Evolutionary conservation across 2,797 vertebrate genomes (phyloP).

Genomic region (Discoglossus pictus): DNA sequence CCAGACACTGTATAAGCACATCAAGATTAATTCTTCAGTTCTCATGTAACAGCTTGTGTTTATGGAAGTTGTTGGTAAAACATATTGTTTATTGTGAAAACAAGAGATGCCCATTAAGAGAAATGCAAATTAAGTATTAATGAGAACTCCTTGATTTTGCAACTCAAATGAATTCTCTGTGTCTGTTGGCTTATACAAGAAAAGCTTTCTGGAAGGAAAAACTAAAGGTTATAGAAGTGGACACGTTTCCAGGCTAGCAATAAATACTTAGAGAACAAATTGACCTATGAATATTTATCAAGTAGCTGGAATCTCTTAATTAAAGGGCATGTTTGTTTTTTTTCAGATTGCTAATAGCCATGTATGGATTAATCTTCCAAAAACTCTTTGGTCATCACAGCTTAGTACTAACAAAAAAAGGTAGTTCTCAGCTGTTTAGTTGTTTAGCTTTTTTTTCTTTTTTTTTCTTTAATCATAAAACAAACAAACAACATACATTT

Average conservation of each 20-base stretch:
- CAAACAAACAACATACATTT: no score
- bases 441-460: background rate
- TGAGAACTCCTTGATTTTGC: constrained; percentile 6
- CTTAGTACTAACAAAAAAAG: background rate
- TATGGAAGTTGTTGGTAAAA: constrained; percentile 43
- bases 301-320: constrained; percentile 53
- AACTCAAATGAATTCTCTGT: constrained; percentile 9
- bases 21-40: constrained; percentile 39
- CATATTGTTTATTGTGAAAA: constrained; percentile 45
- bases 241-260: constrained; percentile 34
- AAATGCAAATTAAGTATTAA: constrained; percentile 45
- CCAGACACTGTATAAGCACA: constrained; percentile 2
- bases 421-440: background rate
- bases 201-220: constrained; percentile 19
- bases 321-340: constrained; percentile 48
- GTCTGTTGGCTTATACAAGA: constrained; percentile 14
- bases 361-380: constrained; percentile 26
- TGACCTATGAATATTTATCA: constrained; percentile 61
- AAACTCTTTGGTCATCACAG: background rate
- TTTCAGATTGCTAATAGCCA: constrained; percentile 21
- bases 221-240: constrained; percentile 44
- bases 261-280: constrained; percentile 55
- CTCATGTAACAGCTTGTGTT: constrained; percentile 40
- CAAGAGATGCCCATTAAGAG: constrained; percentile 37
- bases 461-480: no score